A percentile compares a stretch with the other conserved stretches of the same genome.
Conservation (phyloP, 2,113 vertebrate genomes). For the Rhea americana region DNA sequence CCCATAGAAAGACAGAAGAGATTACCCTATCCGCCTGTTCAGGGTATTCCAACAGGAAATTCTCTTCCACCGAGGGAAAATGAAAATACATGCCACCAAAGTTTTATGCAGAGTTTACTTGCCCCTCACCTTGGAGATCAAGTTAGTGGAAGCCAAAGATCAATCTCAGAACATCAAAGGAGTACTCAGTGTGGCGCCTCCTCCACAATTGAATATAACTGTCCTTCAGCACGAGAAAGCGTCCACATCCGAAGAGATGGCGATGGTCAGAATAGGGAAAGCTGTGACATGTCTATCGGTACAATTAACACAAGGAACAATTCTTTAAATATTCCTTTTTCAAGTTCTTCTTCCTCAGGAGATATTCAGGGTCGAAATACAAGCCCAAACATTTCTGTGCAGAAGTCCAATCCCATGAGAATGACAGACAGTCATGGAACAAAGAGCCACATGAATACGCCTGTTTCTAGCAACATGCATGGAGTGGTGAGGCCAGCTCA, state of each 20-base stretch:
- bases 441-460: conserved; percentile 90
- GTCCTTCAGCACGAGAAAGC: conserved; percentile 79
- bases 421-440: conserved; percentile 86
- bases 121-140: conserved; percentile 91
- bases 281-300: conserved; percentile 81
- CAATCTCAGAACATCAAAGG: conserved; percentile 85
- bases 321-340: conserved; percentile 81
- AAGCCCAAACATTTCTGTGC: conserved; percentile 88
- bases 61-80: conserved; percentile 82
- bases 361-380: conserved; percentile 92
- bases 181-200: conserved; percentile 87
- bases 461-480: conserved; percentile 90
- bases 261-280: conserved; percentile 79
- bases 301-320: conserved; percentile 78
- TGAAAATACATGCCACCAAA: conserved; percentile 90
- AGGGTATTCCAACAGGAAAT: conserved; percentile 85
- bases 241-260: conserved; percentile 80
- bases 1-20: conserved; percentile 87
- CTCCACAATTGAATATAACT: conserved; percentile 90
- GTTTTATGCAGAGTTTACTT: conserved; percentile 95
- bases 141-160: conserved; percentile 79
- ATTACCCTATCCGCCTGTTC: conserved; percentile 84
- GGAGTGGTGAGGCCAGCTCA: conserved; percentile 85
- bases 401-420: conserved; percentile 89
- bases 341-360: conserved; percentile 82